phyloP scores from a whole-genome alignment of 2,888 invertebrate species.

The Metalampra italica region DNA sequence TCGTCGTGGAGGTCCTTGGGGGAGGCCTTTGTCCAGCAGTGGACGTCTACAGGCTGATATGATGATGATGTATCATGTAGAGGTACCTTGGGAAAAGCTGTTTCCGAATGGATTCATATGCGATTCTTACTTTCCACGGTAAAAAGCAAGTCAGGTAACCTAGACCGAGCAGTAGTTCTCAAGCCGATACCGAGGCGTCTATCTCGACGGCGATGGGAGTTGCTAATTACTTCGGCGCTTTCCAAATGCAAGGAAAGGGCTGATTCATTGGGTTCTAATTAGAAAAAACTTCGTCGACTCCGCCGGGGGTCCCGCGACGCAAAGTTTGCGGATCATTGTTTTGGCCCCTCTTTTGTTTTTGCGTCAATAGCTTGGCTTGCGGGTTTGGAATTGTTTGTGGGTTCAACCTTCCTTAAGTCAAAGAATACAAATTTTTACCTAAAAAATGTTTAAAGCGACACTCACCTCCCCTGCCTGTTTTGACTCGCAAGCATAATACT shows the following conservation, averaged over 20 bases:
- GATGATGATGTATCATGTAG: no score
- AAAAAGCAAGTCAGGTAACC: background rate
- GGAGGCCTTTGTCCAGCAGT: no score
- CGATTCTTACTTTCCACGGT: no score
- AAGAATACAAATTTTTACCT: background rate
- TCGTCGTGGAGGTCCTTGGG: no score
- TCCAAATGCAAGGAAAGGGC: slow-evolving; percentile 15
- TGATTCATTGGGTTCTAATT: slow-evolving; percentile 29
- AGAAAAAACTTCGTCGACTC: slow-evolving; percentile 19
- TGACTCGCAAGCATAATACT: no score
- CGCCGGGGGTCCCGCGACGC: background rate
- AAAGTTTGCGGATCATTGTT: slow-evolving; percentile 14
- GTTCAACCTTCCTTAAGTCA: background rate
- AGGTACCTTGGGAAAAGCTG: no score
- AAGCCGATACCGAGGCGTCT: background rate
- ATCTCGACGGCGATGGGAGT: slow-evolving; percentile 7
- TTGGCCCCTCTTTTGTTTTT: slow-evolving; percentile 5
- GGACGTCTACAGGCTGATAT: no score
- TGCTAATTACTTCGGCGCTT: slow-evolving; percentile 27
- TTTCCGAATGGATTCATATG: no score
- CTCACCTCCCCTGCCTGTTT: background rate
- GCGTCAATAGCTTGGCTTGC: slow-evolving; percentile 4
- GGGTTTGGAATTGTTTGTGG: slow-evolving; percentile 6
- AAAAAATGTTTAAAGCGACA: no score
- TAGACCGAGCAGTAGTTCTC: background rate